phyloP scores from a whole-genome alignment of 2,888 invertebrate genomes.

The Heliconius sara region DNA sequence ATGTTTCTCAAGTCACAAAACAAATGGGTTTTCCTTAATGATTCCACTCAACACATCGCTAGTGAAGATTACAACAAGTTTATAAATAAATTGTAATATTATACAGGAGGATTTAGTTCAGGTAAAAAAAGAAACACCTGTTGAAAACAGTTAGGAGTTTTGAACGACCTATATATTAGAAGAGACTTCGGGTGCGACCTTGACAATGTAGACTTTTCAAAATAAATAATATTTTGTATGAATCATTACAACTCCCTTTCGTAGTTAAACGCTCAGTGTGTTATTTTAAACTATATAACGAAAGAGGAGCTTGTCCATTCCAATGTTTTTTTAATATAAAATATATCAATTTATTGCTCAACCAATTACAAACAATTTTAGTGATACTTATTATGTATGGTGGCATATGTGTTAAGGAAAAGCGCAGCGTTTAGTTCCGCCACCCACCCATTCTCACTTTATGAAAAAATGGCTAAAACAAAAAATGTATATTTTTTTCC shows the following conservation, averaged over 20 bases:
- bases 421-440: too few relatives aligned
- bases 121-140: background rate
- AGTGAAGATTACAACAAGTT: background rate
- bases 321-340: too few relatives aligned
- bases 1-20: background rate
- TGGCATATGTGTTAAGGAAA: too few relatives aligned
- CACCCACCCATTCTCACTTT: too few relatives aligned
- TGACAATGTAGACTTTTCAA: background rate
- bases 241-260: background rate
- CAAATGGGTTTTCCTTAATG: constrained; percentile 22
- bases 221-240: background rate
- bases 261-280: background rate
- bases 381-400: too few relatives aligned
- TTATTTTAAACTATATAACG: background rate
- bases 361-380: too few relatives aligned
- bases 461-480: too few relatives aligned
- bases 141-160: background rate
- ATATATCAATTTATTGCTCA: too few relatives aligned
- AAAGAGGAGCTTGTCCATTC: too few relatives aligned
- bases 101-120: background rate
- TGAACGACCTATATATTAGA: background rate
- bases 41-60: background rate
- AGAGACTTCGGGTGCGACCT: background rate
- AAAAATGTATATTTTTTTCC: too few relatives aligned
- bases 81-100: constrained; percentile 14